These are phyloP conservation scores for Parauchenoglanis punctatus DNA, from an alignment of 2,797 vertebrate genomes.

Conservation along the genomic window DNA sequence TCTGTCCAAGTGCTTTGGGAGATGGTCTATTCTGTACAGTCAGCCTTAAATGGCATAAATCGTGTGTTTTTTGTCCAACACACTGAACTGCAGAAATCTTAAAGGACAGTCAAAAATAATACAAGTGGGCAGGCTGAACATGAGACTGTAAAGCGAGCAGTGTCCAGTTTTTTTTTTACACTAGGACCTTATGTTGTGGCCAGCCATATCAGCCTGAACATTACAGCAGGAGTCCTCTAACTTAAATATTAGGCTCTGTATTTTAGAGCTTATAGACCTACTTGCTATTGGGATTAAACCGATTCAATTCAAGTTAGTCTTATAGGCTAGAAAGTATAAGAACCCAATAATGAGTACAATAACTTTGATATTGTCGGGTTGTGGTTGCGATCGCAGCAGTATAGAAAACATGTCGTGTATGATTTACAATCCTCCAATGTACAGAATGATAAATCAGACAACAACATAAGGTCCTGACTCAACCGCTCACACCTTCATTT, in stretches of 20 bases:
- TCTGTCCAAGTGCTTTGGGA: constrained; percentile 16
- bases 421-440: neutral
- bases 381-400: neutral
- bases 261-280: neutral
- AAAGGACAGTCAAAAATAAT: constrained; percentile 13
- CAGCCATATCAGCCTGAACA: neutral
- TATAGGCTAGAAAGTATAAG: neutral
- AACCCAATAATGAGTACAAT: neutral
- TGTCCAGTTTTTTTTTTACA: neutral
- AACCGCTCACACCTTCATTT: neutral
- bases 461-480: constrained; percentile 7
- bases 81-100: constrained; percentile 9
- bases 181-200: neutral
- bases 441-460: constrained; percentile 7
- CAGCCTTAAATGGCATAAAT: constrained; percentile 1
- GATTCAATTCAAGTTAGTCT: neutral
- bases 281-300: neutral
- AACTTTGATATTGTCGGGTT: neutral
- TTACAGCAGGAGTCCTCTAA: neutral
- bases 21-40: neutral
- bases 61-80: constrained; percentile 16
- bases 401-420: neutral
- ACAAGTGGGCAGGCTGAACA: constrained; percentile 24
- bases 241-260: neutral
- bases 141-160: neutral